Evolutionary conservation across 2,888 invertebrate species (phyloP), one percentile per base, ranked within the genome.

Genomic region (Metellina segmentata): DNA sequence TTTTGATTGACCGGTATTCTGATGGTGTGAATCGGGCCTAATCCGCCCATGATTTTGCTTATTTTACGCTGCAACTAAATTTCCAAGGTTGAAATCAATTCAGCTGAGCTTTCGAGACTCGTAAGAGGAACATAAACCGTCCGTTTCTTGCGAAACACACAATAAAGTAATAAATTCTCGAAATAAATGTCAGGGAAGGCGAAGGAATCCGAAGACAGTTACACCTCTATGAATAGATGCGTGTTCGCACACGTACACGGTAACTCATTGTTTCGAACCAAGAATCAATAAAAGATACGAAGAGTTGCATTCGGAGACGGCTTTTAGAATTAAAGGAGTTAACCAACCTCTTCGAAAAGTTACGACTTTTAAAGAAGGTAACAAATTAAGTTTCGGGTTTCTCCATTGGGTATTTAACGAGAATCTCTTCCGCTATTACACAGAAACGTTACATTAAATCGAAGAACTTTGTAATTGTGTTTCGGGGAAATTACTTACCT

Each of bases 321-420:
- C 61, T 61, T 61, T 61, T 6, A 61, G 61, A 61, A 61, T 61
- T 61, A 61, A 13, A 6, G 61, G 16, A 61, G 61, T 61, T 61
- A 16, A 11, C 61, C 9, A 16, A 61, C 16, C 11, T 34, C 11
- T 61, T 61, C 61, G 5, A 16, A 61, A 61, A 61, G 61, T 61
- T 61, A 61, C 61, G 61, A 61, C 61, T 61, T 61, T 61, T 61
- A 61, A 61, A 61, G 61, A 61, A 61, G 61, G 61, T 61, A 61
- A 16, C 61, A 61, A 61, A 61, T 9, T 11, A 61, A 9, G 61
- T 61, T 61, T 11, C 61, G 11, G 61, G 61, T 61, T 61, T 61
- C 61, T 61, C 61, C 61, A 0, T 16, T 61, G 61, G 61, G 61
- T 61, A 61, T 61, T 61, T 61, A 61, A 61, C 61, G 61, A 61